Percentiles rank a stretch among this genome's conserved stretches.
Evolutionary conservation across 2,888 invertebrate genomes (phyloP).

Genomic region (Petrophora chlorosata): DNA sequence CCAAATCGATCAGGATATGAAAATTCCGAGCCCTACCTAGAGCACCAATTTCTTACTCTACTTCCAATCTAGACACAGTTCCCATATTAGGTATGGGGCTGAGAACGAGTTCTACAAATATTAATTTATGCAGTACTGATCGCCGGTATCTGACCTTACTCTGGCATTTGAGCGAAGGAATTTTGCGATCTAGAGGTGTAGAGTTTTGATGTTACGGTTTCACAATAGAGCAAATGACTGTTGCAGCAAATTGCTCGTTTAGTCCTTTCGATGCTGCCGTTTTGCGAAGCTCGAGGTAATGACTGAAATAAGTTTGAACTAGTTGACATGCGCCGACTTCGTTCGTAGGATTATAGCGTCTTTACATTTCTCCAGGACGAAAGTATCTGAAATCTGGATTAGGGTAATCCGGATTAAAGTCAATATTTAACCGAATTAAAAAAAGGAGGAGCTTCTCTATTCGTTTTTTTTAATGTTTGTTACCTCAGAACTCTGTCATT

Average conservation of each 20-base stretch:
- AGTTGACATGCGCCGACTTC: too few species aligned
- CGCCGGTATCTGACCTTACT: constrained; percentile 40
- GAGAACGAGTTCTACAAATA: constrained; percentile 33
- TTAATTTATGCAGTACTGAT: constrained; percentile 34
- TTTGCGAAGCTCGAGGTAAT: not conserved
- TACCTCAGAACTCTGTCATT: too few species aligned
- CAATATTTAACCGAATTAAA: too few species aligned
- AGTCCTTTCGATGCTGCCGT: not conserved
- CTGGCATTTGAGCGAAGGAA: constrained; percentile 35
- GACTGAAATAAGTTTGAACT: too few species aligned
- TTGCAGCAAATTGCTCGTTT: not conserved
- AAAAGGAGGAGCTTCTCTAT: too few species aligned
- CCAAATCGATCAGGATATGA: not conserved
- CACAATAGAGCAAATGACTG: constrained; percentile 9
- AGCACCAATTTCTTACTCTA: constrained; percentile 3
- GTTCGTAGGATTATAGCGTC: too few species aligned
- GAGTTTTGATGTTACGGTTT: constrained; percentile 21
- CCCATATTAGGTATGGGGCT: constrained; percentile 14
- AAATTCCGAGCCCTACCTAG: not conserved
- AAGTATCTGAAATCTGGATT: too few species aligned
- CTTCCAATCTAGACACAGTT: not conserved
- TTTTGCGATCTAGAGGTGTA: constrained; percentile 19
- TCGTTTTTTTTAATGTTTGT: too few species aligned
- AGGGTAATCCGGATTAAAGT: too few species aligned
- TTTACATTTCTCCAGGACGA: too few species aligned